Percentiles rank a stretch among this genome's conserved stretches.
Evolutionary conservation across 2,888 invertebrate genomes (phyloP).

Genomic region (Brachypterus glaber): DNA sequence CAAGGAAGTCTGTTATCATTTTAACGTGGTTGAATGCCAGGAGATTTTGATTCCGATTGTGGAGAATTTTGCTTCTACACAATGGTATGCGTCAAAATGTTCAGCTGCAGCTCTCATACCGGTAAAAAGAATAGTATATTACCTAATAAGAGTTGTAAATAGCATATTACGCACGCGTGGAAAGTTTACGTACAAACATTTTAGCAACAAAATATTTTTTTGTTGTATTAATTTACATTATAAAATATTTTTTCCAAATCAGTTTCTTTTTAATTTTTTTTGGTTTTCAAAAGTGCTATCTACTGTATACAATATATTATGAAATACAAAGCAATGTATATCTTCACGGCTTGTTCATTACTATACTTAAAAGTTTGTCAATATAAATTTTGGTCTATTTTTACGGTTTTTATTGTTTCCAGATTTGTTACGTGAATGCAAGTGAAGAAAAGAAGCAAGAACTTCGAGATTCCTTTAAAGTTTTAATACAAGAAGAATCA

Average conservation of each 20-base stretch:
- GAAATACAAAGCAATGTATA: too few relatives aligned
- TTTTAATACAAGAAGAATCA: conserved; percentile 32
- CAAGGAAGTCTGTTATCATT: conserved; percentile 23
- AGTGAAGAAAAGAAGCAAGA: conserved; percentile 27
- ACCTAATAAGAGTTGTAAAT: too few relatives aligned
- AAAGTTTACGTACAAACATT: too few relatives aligned
- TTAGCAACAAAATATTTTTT: too few relatives aligned
- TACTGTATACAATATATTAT: too few relatives aligned
- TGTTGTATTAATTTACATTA: too few relatives aligned
- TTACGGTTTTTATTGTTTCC: conserved; percentile 19
- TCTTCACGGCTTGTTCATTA: too few relatives aligned
- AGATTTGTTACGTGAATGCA: conserved; percentile 32
- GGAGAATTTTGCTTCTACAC: conserved; percentile 25
- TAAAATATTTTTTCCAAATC: too few relatives aligned
- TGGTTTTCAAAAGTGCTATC: too few relatives aligned
- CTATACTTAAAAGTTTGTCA: conserved; percentile 2
- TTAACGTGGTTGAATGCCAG: conserved; percentile 27
- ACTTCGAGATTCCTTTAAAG: conserved; percentile 28
- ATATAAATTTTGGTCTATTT: conserved; percentile 8
- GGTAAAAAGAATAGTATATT: conserved; percentile 26
- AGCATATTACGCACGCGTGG: too few relatives aligned
- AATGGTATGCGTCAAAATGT: conserved; percentile 32
- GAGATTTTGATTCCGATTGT: conserved; percentile 27
- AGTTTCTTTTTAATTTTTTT: too few relatives aligned
- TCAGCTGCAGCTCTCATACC: conserved; percentile 27